Base-by-base conservation (phyloP, 2,113 vertebrate species). In the Dasypus novemcinctus region DNA sequence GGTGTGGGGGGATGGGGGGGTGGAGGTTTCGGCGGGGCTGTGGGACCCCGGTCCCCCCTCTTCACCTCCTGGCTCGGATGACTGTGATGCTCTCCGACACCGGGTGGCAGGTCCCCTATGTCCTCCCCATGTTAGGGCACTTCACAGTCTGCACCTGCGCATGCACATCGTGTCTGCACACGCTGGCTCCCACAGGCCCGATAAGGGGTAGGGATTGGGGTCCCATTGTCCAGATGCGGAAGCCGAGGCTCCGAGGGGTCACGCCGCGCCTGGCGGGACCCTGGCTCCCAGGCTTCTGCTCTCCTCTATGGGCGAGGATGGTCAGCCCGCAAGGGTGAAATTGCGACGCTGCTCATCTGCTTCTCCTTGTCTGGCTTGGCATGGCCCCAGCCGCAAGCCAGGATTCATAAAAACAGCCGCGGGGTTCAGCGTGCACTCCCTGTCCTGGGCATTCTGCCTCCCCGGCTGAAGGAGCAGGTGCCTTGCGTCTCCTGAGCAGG, bases 1-100 rank as follows among this genome's bases (percentile, higher is more conserved):
- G 2, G 0, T 4, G 3, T 29, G 52, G 10, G 6, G 72, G 72
- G 57, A 49, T 41, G n/a, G n/a, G n/a, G n/a, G 27, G 4, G 0
- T 17, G 33, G 87, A 81, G 75, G 15, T 23, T n/a, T n/a, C n/a
- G 13, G 5, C 15, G 36, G 57, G 20, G 7, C 52, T 17, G 4
- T 57, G 54, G 54, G 17, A 14, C 4, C 54, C 54, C 5, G 54
- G 54, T 14, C 14, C 54, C 27, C 38, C 4, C 17, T 52, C 36
- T 43, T 75, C 13, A 83, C 64, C 33, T 41, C 54, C 46, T 31
- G 11, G 25, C 21, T 15, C 63, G 76, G 38, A 29, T 17, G 12
- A 33, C n/a, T 9, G 20, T 25, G 46, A 49, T 14, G 20, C 15
- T 75, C 41, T 66, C 38, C 15, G 57, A 57, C 57, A 2, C 54